Evolutionary conservation across 2,797 vertebrate genomes (phyloP).

Genomic region (Megalops cyprinoides): DNA sequence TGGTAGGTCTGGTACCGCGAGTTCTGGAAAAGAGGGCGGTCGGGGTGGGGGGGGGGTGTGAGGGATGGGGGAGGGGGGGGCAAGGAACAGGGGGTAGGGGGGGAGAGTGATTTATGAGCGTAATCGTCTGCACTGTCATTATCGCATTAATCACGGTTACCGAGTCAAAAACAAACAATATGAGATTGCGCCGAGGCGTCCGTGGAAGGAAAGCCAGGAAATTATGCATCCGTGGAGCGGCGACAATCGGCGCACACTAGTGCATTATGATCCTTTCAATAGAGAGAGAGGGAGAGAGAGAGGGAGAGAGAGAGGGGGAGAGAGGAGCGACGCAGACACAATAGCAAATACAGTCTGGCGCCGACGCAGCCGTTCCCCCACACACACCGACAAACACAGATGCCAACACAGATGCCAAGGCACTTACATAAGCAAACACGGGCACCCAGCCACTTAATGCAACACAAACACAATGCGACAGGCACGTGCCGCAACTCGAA

Average conservation of each 20-base stretch:
- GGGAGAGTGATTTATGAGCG: constrained; percentile 15
- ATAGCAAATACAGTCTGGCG: constrained; percentile 7
- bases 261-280: neutral
- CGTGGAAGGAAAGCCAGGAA: constrained; percentile 33
- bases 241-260: constrained; percentile 45
- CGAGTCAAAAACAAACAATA: constrained; percentile 32
- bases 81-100: neutral
- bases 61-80: neutral
- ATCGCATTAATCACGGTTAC: constrained; percentile 19
- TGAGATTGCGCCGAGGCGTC: neutral
- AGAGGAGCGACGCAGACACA: neutral
- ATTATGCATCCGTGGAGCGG: neutral
- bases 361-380: neutral
- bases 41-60: neutral
- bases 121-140: neutral
- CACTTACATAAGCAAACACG: constrained; percentile 62
- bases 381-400: constrained; percentile 58
- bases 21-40: constrained; percentile 72
- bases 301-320: neutral
- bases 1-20: constrained; percentile 98
- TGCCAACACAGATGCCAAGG: constrained; percentile 66
- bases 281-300: neutral
- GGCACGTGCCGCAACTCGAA: constrained; percentile 25
- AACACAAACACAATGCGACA: constrained; percentile 47
- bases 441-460: constrained; percentile 63